Evolutionary conservation across 2,888 invertebrate genomes (phyloP), one percentile per base, ranked within the genome.

Genomic region (Galerucella pusilla): DNA sequence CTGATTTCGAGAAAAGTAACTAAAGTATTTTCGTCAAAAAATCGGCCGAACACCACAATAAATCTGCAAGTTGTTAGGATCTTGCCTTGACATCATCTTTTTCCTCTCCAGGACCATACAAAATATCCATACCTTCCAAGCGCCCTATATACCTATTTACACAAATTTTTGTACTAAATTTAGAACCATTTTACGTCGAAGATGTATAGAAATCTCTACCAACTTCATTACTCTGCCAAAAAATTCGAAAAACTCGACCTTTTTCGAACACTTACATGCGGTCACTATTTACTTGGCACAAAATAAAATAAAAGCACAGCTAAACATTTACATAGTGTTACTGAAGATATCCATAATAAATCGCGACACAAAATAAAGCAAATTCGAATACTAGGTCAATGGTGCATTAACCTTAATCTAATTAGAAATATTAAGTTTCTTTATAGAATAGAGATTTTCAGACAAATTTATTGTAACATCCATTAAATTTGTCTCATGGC

Each of bases 171-270:
- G 12, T 14, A 54, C 16, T 54, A 54, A 54, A 54, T 54, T 16
- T 54, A 54, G 54, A 54, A 7, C 54, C n/a, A 6, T 54, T 16
- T 14, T 54, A 54, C 54, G 16, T 54, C 49, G 11, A 14, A 14
- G 49, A 49, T 2, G 2, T 54, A 6, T 16, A 54, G 16, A 54
- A n/a, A n/a, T 20, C 20, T 2, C 60, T 28, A 60, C 12, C 25
- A 28, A 60, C 60, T 10, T 28, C 28, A 28, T 60, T 60, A 60
- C 25, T 28, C 10, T 60, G 60, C 60, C 60, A 60, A 60, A 60
- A 10, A 28, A 60, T 59, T 59, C 2, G 9, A 59, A 59, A 59
- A 59, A n/a, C 59, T 59, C 59, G 0, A 59, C 59, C 59, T 59
- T n/a, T 59, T 20, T 20, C 59, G 14, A 20, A 59, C 20, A 59